phyloP scores from a whole-genome alignment of 30 jellyfish, hydroid and myxozoan species.

The Aurelia coerulea region DNA sequence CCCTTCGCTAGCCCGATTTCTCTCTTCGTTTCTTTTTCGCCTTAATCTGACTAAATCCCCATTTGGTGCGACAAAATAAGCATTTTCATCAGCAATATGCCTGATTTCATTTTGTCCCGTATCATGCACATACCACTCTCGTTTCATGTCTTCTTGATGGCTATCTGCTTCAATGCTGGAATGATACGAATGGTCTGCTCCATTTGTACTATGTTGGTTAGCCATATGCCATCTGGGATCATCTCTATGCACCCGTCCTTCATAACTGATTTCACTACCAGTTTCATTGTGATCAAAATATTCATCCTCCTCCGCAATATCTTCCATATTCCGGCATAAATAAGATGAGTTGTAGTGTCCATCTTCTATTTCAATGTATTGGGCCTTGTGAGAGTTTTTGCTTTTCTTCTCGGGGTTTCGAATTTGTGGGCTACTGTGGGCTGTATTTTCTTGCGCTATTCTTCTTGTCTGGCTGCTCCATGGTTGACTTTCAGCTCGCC shows the following conservation, averaged over 20 bases:
- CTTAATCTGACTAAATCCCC: slow-evolving; percentile 52
- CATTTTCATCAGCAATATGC: slow-evolving; percentile 6
- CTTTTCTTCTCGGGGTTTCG: neutral
- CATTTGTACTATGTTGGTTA: neutral
- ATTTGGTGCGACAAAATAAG: slow-evolving; percentile 58
- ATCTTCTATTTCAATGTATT: neutral
- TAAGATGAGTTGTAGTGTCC: neutral
- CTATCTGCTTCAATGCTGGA: neutral
- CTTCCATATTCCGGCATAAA: slow-evolving; percentile 20
- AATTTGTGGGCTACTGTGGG: neutral
- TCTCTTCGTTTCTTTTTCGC: slow-evolving; percentile 4
- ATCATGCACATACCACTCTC: neutral
- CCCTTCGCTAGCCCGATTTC: neutral
- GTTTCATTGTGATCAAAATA: neutral
- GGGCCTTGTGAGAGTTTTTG: neutral
- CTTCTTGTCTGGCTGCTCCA: slow-evolving; percentile 23
- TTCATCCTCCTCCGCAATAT: slow-evolving; percentile 44
- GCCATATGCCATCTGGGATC: slow-evolving; percentile 2
- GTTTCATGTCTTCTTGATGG: slow-evolving; percentile 6
- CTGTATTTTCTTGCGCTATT: neutral
- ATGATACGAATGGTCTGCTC: neutral
- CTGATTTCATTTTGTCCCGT: neutral
- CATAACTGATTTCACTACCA: neutral
- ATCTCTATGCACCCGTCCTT: neutral
- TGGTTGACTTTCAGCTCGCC: slow-evolving; percentile 2